Base-by-base conservation (phyloP, 2,888 invertebrate species). In the Syritta pipiens region DNA sequence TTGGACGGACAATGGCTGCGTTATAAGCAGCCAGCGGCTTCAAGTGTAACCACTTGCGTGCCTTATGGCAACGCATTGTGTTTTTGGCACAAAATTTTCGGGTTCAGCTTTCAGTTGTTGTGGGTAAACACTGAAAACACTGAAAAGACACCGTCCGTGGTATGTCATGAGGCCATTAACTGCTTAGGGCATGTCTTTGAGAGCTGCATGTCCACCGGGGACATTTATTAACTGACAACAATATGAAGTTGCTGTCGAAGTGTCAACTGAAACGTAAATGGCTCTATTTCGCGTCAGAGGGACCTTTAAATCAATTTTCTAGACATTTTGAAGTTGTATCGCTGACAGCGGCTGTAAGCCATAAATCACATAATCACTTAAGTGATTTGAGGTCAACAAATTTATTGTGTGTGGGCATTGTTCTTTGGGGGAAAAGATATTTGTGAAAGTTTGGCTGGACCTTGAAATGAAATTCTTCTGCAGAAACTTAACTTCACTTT, bases 161-260 rank as follows among this genome's bases (percentile, higher is more conserved):
- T 30, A 30, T 59, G 42, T 9, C 44, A 14, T n/a, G 32, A 40
- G n/a, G 37, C 7, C 67, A 68, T 62, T 40, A 68, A 75, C 62
- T 49, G 68, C 69, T 59, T 30, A 69, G 57, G 57, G 76, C 69
- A 51, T 24, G 60, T 46, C 44, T 59, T 32, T 59, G 65, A 57
- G 51, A 19, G 57, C 28, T n/a, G 12, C 35, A 57, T 68, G 20
- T 12, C 17, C 37, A 30, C 12, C 32, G 22, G n/a, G 24, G 44
- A 59, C 28, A 57, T 62, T 63, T 76, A 69, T 76, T 76, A 63
- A 51, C 76, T 76, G 62, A 60, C 68, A 68, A 62, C 62, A 68
- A 62, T 42, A 51, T 76, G 69, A 63, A 63, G 68, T 68, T 44
- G 57, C 62, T 76, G 69, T 69, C 69, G 63, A 69, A 57, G 51